Conservation (phyloP, 2,888 invertebrate genomes). For the Papilio protenor region DNA sequence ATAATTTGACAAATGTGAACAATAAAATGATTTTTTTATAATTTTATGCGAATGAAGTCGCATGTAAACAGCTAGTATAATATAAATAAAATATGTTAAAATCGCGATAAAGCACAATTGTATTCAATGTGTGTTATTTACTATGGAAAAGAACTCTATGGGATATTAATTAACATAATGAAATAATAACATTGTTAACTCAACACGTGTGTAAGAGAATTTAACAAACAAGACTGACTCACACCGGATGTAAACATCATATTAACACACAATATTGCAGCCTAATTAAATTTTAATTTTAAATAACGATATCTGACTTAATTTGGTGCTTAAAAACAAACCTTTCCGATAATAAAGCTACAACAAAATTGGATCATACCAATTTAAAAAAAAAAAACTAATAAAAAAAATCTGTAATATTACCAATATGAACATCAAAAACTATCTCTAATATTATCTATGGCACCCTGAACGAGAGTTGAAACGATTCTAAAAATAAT, state of each 20-base stretch:
- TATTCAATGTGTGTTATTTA: not conserved
- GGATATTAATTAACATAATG: constrained; percentile 6
- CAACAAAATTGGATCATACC: too few species aligned
- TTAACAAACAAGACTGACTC: constrained; percentile 7
- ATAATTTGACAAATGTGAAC: too few species aligned
- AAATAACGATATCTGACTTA: not conserved
- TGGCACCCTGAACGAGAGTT: not conserved
- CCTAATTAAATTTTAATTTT: not conserved
- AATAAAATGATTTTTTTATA: too few species aligned
- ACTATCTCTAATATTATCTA: not conserved
- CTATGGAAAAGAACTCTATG: not conserved
- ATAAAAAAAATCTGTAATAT: too few species aligned
- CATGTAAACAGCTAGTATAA: too few species aligned
- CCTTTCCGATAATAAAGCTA: not conserved
- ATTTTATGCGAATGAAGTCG: too few species aligned
- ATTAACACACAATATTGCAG: not conserved
- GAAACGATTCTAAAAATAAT: not conserved
- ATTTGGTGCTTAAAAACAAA: not conserved
- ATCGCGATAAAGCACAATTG: not conserved
- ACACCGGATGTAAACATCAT: not conserved
- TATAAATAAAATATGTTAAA: not conserved
- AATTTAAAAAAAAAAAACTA: too few species aligned
- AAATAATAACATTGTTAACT: constrained; percentile 11
- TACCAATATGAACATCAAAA: not conserved
- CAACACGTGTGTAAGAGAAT: not conserved